Base-by-base conservation (phyloP, 2,888 invertebrate species). In the Heteropelma amictum region DNA sequence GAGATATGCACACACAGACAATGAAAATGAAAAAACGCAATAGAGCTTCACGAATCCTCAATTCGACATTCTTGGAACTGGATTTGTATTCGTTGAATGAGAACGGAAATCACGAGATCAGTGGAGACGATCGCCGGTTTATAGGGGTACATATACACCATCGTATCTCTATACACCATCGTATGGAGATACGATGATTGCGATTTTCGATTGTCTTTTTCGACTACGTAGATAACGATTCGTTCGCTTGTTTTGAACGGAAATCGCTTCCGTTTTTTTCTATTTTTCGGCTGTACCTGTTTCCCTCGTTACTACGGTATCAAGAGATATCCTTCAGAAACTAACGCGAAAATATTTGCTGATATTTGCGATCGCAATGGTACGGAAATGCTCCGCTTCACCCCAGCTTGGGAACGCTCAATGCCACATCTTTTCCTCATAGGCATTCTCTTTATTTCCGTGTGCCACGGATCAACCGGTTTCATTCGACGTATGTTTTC, bases 61-160 rank as follows among this genome's bases (percentile, higher is more conserved):
- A 76, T 78, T 75, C 69, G 68, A 76, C 69, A 76, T 77, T 77
- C 73, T 63, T 58, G 49, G 45, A 47, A 76, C 65, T 56, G 78
- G 67, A 77, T 81, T 80, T 79, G 79, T 80, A 79, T 83, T 79
- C 79, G 77, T 76, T 64, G 73, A 79, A 69, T 60, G 68, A 60
- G 47, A 49, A 35, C 12, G 49, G 64, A 53, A 78, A 76, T 76
- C 53, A 56, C 45, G 64, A 54, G 76, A 71, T 68, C 51, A 26
- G 40, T 14, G 19, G 21, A 30, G 33, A 61, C 21, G 58, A 63
- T 61, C n/a, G n/a, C n/a, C n/a, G n/a, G 30, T 45, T 42, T 35
- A 56, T 42, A 49, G 40, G n/a, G n/a, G n/a, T n/a, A n/a, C 19
- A 35, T 61, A n/a, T 68, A 33, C 21, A n/a, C 23, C 12, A 58